Percentiles rank a stretch among this genome's conserved stretches.
Evolutionary conservation across 2,888 invertebrate species (phyloP).

Genomic region (Rhingia campestris): DNA sequence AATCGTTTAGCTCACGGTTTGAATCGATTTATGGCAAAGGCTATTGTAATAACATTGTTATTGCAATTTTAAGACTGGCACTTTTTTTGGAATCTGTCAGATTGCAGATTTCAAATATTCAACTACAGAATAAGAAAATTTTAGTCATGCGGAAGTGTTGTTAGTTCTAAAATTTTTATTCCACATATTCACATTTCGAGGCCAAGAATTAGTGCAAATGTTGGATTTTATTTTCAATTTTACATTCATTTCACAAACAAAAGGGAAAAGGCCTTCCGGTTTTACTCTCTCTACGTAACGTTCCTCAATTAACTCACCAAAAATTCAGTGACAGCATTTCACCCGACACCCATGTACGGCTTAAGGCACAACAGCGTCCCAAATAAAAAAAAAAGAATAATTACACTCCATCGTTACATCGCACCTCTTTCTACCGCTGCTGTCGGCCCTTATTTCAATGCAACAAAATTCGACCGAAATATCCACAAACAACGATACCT

Average conservation of each 20-base stretch:
- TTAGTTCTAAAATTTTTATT: no score
- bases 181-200: no score
- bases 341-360: slow-evolving; percentile 53
- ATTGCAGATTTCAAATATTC: no score
- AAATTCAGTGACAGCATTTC: slow-evolving; percentile 60
- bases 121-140: no score
- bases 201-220: no score
- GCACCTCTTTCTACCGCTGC: background rate
- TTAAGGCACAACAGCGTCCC: slow-evolving; percentile 16
- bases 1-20: no score
- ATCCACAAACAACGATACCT: slow-evolving; percentile 47
- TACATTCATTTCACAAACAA: background rate
- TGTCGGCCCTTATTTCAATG: slow-evolving; percentile 35
- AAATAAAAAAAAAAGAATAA: slow-evolving; percentile 7
- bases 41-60: no score
- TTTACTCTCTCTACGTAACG: background rate
- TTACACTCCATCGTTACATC: slow-evolving; percentile 31
- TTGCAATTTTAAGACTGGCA: no score
- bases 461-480: slow-evolving; percentile 61
- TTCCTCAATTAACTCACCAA: slow-evolving; percentile 49
- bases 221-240: no score
- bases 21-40: no score
- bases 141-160: no score
- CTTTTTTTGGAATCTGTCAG: no score
- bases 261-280: background rate